Evolutionary conservation across 2,888 invertebrate species (phyloP), one percentile per base, ranked within the genome.

Genomic region (Thymelicus sylvestris): DNA sequence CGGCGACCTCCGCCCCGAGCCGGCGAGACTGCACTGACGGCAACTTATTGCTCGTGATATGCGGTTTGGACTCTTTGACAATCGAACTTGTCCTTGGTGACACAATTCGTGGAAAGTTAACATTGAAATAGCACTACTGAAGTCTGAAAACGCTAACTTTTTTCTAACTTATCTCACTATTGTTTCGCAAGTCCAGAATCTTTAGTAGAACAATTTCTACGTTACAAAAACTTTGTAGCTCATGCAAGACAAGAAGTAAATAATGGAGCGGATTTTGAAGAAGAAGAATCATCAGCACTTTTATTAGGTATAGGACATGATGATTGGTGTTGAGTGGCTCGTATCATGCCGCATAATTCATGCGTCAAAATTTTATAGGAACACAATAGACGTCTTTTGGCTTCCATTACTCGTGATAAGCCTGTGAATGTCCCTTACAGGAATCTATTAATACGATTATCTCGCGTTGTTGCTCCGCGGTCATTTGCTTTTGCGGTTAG

Each of bases 1-100:
- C 78, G 82, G 80, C 82, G 88, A 83, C 90, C 90, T 89, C 86
- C 80, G 80, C 76, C 79, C 76, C 19, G 59, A 48, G 50, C 70
- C 65, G 57, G 44, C 68, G 41, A 44, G 52, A 50, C 65, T 65
- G 69, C 63, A 69, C 69, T 69, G 68, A 68, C 67, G 59, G 59
- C 38, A 61, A 62, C 67, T 50, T 67, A 67, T 60, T 60, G 60
- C 67, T 62, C 50, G 62, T 52, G 64, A 50, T 64, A 65, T 61
- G 61, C 52, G 41, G 47, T 47, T 64, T 48, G 63, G 62, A 19
- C 50, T 52, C 15, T 52, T 52, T 52, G 31, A 69, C 68, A 64
- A 69, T 57, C 68, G 63, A 64, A 63, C 68, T 57, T 64, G 68
- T 64, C 68, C 68, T 69, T 69, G 68, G 38, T 64, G 47, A 19